phyloP scores from a whole-genome alignment of 2,888 invertebrate genomes.

The Pterostichus madidus region DNA sequence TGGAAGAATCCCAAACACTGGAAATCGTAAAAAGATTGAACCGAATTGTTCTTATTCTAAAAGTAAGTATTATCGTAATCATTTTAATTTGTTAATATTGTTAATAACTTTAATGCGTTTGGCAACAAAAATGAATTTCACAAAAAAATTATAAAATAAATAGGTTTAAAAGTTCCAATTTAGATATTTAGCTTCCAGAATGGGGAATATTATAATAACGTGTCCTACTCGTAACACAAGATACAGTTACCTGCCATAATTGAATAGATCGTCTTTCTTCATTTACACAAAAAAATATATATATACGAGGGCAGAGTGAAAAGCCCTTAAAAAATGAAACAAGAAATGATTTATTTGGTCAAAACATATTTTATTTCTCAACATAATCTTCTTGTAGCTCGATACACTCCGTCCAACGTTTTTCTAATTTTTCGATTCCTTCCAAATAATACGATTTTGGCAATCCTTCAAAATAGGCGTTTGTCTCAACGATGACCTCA shows the following conservation, averaged over 20 bases:
- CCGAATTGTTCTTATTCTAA: constrained; percentile 94
- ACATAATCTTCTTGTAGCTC: too few relatives aligned
- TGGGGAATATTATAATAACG: constrained; percentile 34
- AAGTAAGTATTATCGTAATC: constrained; percentile 83
- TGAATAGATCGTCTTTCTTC: constrained; percentile 60
- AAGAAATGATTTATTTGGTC: too few relatives aligned
- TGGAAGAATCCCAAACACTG: constrained; percentile 95
- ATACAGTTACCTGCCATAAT: constrained; percentile 53
- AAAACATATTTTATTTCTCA: too few relatives aligned
- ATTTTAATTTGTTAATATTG: constrained; percentile 44
- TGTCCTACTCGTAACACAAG: constrained; percentile 41
- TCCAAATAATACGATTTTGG: too few relatives aligned
- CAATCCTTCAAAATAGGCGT: too few relatives aligned
- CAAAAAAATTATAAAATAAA: constrained; percentile 53
- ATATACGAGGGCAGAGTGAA: too few relatives aligned
- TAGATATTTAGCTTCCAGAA: constrained; percentile 38
- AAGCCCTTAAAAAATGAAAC: too few relatives aligned
- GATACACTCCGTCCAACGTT: too few relatives aligned
- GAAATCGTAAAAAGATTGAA: constrained; percentile 95
- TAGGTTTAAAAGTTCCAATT: background rate
- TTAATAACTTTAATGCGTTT: constrained; percentile 51
- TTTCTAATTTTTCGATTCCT: too few relatives aligned
- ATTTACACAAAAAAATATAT: constrained; percentile 53
- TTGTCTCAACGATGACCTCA: too few relatives aligned
- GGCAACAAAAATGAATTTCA: constrained; percentile 3